phyloP scores from a whole-genome alignment of 2,888 invertebrate species.

The Drosophila fulvimacula region DNA sequence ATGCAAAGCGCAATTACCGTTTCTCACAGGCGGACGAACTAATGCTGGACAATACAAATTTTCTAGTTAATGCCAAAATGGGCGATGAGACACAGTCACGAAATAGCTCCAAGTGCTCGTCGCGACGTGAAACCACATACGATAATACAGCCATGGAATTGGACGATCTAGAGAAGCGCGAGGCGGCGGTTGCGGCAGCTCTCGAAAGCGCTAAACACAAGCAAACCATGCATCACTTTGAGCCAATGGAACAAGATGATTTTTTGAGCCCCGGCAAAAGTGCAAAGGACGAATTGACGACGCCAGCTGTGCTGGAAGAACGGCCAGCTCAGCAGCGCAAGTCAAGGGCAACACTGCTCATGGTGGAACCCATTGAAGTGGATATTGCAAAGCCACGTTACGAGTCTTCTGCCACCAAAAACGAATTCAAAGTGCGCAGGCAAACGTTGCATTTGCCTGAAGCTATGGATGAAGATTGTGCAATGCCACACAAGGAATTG shows the following conservation, averaged over 20 bases:
- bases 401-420: too few relatives aligned
- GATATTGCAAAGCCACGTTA: not conserved
- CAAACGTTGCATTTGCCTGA: conserved; percentile 1
- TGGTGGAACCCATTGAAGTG: conserved; percentile 13
- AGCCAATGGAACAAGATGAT: conserved; percentile 17
- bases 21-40: conserved; percentile 71
- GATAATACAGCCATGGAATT: conserved; percentile 51
- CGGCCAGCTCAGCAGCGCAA: conserved; percentile 2
- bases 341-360: conserved; percentile 6
- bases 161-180: conserved; percentile 47
- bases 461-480: conserved; percentile 9
- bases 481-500: not conserved
- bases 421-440: not conserved
- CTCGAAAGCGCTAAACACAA: conserved; percentile 14
- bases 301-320: not conserved
- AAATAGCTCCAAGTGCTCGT: conserved; percentile 57
- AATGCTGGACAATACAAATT: conserved; percentile 74
- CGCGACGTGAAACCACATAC: conserved; percentile 55
- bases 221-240: conserved; percentile 2
- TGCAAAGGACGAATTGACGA: not conserved
- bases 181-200: conserved; percentile 34
- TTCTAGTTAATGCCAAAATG: conserved; percentile 66
- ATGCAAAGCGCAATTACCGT: conserved; percentile 41
- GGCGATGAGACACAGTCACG: conserved; percentile 71
- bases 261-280: not conserved